These are phyloP conservation scores for Steatornis caripensis DNA, from an alignment of 2,113 vertebrate species.

Conservation along the genomic window DNA sequence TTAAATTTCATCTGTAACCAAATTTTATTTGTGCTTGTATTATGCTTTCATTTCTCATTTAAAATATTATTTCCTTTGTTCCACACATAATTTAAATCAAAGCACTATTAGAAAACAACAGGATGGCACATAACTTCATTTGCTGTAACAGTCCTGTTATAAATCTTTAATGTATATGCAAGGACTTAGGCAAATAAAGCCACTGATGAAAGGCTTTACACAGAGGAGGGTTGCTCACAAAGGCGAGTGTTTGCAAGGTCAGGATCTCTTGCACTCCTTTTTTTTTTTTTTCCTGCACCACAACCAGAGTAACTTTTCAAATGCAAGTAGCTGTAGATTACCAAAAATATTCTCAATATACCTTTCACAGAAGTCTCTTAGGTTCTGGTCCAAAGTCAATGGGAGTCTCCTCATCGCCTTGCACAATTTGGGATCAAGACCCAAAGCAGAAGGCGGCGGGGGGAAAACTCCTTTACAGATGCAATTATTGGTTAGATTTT, in stretches of 20 bases:
- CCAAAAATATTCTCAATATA: not conserved
- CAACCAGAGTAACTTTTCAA: not conserved
- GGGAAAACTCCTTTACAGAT: not conserved
- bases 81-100: not conserved
- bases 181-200: not conserved
- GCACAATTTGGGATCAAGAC: not conserved
- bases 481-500: not conserved
- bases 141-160: fast-evolving
- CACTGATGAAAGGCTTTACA: not conserved
- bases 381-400: not conserved
- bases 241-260: not conserved
- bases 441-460: not conserved
- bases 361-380: not conserved
- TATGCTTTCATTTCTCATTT: not conserved
- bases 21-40: not conserved
- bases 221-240: not conserved
- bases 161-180: not conserved
- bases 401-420: not conserved
- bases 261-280: not conserved
- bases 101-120: not conserved
- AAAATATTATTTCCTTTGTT: not conserved
- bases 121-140: not conserved
- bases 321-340: not conserved
- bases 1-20: not conserved
- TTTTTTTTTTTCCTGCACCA: not conserved